phyloP scores from a whole-genome alignment of 2,888 invertebrate genomes.

The Ommatoiulus sabulosus region DNA sequence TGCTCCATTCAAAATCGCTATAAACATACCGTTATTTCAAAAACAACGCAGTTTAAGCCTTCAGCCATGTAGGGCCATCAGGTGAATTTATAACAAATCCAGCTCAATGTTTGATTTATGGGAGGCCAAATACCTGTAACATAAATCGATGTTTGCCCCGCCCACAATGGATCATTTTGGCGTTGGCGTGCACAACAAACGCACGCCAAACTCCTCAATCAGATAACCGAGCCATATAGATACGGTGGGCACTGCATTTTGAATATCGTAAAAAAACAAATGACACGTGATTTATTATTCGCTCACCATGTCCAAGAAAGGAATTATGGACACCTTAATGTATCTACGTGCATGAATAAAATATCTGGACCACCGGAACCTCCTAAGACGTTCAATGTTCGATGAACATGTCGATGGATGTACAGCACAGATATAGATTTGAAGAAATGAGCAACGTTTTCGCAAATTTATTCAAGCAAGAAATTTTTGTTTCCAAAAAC shows the following conservation, averaged over 20 bases:
- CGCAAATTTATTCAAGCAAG: too few relatives aligned
- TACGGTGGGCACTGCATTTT: not conserved
- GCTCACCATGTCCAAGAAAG: not conserved
- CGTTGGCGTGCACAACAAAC: not conserved
- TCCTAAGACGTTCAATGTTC: too few relatives aligned
- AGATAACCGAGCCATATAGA: not conserved
- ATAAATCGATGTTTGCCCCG: not conserved
- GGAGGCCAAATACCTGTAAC: not conserved
- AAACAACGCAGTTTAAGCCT: not conserved
- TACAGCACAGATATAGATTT: too few relatives aligned
- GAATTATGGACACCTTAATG: not conserved
- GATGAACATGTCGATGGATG: too few relatives aligned
- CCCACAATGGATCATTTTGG: conserved; percentile 1
- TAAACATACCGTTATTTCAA: not conserved
- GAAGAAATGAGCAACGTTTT: too few relatives aligned
- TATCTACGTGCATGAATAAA: too few relatives aligned
- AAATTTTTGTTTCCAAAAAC: too few relatives aligned
- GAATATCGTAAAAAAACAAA: not conserved
- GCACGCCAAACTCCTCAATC: not conserved
- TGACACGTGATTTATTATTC: not conserved
- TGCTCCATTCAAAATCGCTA: not conserved
- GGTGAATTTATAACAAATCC: conserved; percentile 13
- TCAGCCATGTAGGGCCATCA: not conserved
- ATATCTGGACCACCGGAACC: too few relatives aligned
- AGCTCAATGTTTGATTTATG: conserved; percentile 34